A percentile compares a stretch with the other conserved stretches of the same genome.
These are phyloP conservation scores for Rhabdomys dilectus DNA, from an alignment of 2,113 vertebrate species.

Conservation along the genomic window DNA sequence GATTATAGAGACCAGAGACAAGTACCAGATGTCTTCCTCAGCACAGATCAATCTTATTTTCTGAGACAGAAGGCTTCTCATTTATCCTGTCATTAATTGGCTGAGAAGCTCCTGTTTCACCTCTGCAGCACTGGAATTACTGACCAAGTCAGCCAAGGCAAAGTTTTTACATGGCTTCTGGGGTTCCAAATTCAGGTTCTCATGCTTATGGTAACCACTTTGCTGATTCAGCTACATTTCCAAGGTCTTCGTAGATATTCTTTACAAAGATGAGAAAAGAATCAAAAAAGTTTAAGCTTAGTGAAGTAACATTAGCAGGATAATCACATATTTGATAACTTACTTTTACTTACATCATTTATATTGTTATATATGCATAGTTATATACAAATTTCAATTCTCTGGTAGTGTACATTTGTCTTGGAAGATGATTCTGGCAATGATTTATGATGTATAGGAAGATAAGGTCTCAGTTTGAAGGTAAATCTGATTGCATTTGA, in stretches of 20 bases:
- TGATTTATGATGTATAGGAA: background rate
- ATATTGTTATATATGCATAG: background rate
- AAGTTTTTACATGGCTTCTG: background rate
- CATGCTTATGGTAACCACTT: background rate
- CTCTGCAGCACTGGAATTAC: background rate
- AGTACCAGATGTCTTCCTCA: no score
- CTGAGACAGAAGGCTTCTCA: background rate
- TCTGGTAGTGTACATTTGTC: background rate
- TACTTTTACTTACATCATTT: background rate
- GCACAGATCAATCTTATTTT: background rate
- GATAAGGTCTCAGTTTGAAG: background rate
- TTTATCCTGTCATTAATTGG: background rate
- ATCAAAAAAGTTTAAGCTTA: background rate
- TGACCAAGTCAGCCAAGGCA: no score
- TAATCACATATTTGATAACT: background rate
- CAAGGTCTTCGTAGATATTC: background rate
- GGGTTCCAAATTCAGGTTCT: no score
- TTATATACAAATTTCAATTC: background rate
- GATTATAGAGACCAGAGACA: background rate
- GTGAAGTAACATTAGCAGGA: background rate
- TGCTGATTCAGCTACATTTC: background rate
- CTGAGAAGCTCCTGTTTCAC: no score
- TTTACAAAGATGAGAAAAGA: background rate
- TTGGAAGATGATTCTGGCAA: background rate
- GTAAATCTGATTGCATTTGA: background rate